Percentiles rank a stretch among this genome's conserved stretches.
Conservation (phyloP, 2,797 vertebrate species). For the Spondyliosoma cantharus region DNA sequence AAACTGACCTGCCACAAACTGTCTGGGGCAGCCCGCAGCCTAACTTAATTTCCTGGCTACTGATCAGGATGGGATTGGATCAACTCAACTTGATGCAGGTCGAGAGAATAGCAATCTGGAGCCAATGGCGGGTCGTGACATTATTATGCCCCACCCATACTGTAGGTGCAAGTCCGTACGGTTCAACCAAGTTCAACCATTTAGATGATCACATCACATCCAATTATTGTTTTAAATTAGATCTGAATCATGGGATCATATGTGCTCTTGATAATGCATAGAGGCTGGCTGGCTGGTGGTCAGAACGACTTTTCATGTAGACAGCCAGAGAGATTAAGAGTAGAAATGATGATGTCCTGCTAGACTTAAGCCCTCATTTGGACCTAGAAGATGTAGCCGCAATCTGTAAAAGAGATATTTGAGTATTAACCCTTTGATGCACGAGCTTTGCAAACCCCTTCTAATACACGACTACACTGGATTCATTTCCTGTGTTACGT, state of each 20-base stretch:
- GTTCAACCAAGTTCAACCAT: constrained; percentile 28
- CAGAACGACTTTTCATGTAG: constrained; percentile 24
- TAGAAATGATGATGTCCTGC: constrained; percentile 6
- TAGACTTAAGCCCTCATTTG: constrained; percentile 6
- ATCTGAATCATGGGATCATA: background rate
- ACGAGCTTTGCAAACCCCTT: no score
- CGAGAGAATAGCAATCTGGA: constrained; percentile 55
- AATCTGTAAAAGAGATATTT: constrained; percentile 26
- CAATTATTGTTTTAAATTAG: constrained; percentile 30
- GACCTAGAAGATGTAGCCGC: constrained; percentile 17
- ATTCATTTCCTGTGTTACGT: no score
- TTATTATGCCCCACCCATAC: constrained; percentile 42
- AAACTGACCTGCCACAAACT: constrained; percentile 67
- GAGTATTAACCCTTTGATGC: constrained; percentile 6
- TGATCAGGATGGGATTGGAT: constrained; percentile 64
- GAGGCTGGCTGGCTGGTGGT: background rate
- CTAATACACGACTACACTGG: no score
- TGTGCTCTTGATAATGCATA: background rate
- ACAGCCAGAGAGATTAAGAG: constrained; percentile 3
- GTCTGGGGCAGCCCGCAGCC: constrained; percentile 53
- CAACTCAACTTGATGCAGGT: constrained; percentile 58
- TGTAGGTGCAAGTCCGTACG: constrained; percentile 13
- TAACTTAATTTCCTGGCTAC: constrained; percentile 75
- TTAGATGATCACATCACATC: constrained; percentile 8
- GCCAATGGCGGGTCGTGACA: constrained; percentile 41